phyloP scores from a whole-genome alignment of 2,888 invertebrate species.

The Rosalia funebris region DNA sequence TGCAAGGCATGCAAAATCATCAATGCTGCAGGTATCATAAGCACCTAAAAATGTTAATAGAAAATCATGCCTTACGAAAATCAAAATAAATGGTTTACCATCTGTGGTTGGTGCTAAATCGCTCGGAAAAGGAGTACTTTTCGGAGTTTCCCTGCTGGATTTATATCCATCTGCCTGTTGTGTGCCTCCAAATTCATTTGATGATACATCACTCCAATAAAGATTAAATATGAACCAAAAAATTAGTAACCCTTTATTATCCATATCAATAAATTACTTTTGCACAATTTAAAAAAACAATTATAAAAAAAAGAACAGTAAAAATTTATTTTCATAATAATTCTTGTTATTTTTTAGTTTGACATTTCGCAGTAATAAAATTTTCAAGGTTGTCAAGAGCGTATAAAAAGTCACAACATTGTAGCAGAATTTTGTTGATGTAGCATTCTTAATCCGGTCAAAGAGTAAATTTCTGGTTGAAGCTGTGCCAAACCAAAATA shows the following conservation, averaged over 20 bases:
- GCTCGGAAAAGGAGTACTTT: conserved; percentile 64
- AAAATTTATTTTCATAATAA: conserved; percentile 54
- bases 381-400: conserved; percentile 43
- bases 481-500: too few species aligned
- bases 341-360: conserved; percentile 53
- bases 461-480: too few species aligned
- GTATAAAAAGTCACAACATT: conserved; percentile 18
- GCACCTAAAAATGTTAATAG: conserved; percentile 42
- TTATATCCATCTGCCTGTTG: conserved; percentile 18
- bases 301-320: conserved; percentile 36
- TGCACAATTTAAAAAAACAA: conserved; percentile 36
- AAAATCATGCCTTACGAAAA: too few species aligned
- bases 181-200: conserved; percentile 34
- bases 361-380: conserved; percentile 57
- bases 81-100: too few species aligned
- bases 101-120: conserved; percentile 52
- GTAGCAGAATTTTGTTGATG: too few species aligned
- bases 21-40: conserved; percentile 68
- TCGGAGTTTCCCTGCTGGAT: conserved; percentile 32
- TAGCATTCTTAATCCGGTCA: too few species aligned
- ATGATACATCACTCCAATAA: conserved; percentile 52
- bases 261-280: conserved; percentile 32
- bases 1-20: conserved; percentile 80
- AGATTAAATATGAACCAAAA: conserved; percentile 60
- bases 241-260: conserved; percentile 45